Base-by-base conservation (phyloP, 2,888 invertebrate genomes). In the Drosophila limbata region DNA sequence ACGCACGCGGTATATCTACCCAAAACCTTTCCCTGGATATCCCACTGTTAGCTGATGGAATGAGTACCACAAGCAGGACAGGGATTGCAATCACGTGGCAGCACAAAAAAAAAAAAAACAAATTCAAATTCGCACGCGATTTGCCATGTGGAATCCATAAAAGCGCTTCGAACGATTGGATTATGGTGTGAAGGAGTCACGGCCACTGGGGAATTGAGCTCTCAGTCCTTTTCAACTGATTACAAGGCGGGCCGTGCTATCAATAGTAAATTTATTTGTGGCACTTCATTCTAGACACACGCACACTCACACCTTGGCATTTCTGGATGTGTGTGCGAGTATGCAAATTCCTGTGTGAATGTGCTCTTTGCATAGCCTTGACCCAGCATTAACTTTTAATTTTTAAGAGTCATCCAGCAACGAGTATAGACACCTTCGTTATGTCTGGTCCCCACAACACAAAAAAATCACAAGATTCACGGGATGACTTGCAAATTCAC, bases 121-220 rank as follows among this genome's bases (percentile, higher is more conserved):
- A 88, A 88, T 79, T 85, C 80, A 80, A 88, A 89, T 88, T 84
- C 68, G 72, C 88, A 87, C 85, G 84, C 87, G 81, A 84, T 84
- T 84, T 81, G 74, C 79, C 71, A 80, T 68, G 65, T 77, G 60
- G 87, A 77, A 78, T 62, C 84, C 88, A 85, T 84, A 88, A 84
- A 84, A 84, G 68, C 56, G 83, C 70, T 80, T 69, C 67, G 50
- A 73, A 72, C 79, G 82, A 84, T 87, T 89, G 79, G 87, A 80
- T 86, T 80, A 84, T 81, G 69, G 84, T 75, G 77, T 64, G 78
- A 68, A 71, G 39, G 40, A 64, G 65, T 63, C 69, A 52, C 70
- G 47, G 52, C 50, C 79, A 53, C 55, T 61, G 68, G 69, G 79
- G 77, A 80, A 83, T 83, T 83, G 81, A 63, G 53, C 64, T 50